These are phyloP conservation scores for Neoseiulus cucumeris DNA, from an alignment of 1,140 invertebrate genomes.

Conservation along the genomic window DNA sequence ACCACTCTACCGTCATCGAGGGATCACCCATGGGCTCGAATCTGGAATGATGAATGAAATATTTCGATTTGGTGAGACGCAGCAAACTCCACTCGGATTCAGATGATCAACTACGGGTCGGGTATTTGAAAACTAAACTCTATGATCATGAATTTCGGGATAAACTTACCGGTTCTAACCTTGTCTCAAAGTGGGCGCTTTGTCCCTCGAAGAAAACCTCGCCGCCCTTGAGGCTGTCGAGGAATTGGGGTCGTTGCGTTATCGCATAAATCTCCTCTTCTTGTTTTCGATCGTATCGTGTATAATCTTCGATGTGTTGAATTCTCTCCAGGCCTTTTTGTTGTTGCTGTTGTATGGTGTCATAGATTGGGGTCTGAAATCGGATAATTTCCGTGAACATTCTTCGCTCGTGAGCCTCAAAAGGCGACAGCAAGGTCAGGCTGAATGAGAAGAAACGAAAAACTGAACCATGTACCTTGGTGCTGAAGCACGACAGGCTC, in stretches of 20 bases:
- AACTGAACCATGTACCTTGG: slow-evolving; percentile 12
- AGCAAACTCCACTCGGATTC: no score
- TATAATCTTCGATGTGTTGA: slow-evolving; percentile 57
- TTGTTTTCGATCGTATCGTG: slow-evolving; percentile 27
- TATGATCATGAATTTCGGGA: no score
- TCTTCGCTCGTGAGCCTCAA: background rate
- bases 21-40: slow-evolving; percentile 79
- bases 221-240: slow-evolving; percentile 65
- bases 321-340: slow-evolving; percentile 68
- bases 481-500: slow-evolving; percentile 61
- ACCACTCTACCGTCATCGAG: slow-evolving; percentile 69
- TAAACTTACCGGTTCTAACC: no score
- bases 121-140: no score
- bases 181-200: slow-evolving; percentile 79
- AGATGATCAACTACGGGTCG: no score
- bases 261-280: slow-evolving; percentile 48
- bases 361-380: background rate
- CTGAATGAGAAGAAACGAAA: background rate
- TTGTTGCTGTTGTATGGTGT: slow-evolving; percentile 36
- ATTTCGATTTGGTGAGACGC: no score
- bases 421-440: background rate
- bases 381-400: background rate
- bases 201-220: slow-evolving; percentile 88
- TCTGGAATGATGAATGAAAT: slow-evolving; percentile 25
- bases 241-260: slow-evolving; percentile 56